Conservation (phyloP, 2,113 vertebrate genomes). For the Pristiophorus japonicus region DNA sequence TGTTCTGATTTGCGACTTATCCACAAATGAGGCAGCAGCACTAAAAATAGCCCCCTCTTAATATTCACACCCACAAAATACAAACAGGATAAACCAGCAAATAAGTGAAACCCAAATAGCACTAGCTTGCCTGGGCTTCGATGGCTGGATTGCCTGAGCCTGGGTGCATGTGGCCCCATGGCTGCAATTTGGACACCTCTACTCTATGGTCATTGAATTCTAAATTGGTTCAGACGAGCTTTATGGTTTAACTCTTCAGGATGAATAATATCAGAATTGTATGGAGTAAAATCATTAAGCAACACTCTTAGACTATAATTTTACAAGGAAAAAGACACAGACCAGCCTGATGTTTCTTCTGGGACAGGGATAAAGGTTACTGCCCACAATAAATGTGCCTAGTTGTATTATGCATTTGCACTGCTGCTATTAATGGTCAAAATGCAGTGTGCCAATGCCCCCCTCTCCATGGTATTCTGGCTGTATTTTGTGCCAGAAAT, state of each 20-base stretch:
- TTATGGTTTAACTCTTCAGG: background rate
- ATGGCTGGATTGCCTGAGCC: too few relatives aligned
- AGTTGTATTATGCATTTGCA: background rate
- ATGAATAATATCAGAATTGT: background rate
- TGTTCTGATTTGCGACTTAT: too few relatives aligned
- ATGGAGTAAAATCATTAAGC: background rate
- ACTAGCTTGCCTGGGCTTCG: too few relatives aligned
- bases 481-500: background rate
- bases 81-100: too few relatives aligned
- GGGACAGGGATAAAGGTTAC: background rate
- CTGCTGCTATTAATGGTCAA: background rate
- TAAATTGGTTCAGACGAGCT: background rate
- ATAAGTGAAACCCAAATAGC: too few relatives aligned
- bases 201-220: background rate
- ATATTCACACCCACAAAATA: too few relatives aligned
- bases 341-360: background rate
- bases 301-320: background rate
- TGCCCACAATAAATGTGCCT: too few relatives aligned
- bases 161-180: too few relatives aligned
- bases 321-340: background rate
- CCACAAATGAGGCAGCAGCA: too few relatives aligned
- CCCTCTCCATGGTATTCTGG: background rate
- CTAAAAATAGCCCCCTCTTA: too few relatives aligned
- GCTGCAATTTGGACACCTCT: too few relatives aligned
- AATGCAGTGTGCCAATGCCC: background rate